These are phyloP conservation scores for Neolamprologus toae DNA, from an alignment of 2,113 vertebrate species.

Conservation along the genomic window DNA sequence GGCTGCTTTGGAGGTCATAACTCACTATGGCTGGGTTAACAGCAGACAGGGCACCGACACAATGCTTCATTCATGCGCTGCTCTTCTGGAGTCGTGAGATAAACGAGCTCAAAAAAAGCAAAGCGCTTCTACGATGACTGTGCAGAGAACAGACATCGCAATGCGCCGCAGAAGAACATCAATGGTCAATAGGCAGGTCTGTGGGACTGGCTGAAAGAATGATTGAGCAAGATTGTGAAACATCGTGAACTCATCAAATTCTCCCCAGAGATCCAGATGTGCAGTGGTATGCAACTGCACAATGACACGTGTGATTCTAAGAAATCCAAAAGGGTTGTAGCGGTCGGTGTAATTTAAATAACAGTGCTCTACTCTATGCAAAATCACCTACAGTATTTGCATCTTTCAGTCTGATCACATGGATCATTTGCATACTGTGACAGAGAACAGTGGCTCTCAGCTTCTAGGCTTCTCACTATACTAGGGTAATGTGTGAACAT, in stretches of 20 bases:
- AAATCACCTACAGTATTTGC: not conserved
- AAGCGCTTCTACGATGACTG: not conserved
- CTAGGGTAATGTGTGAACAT: not conserved
- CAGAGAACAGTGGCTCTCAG: not conserved
- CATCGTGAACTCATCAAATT: not conserved
- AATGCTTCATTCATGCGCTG: not conserved
- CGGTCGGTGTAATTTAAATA: not conserved
- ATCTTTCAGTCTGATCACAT: not conserved
- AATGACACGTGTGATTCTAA: not conserved
- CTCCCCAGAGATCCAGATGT: not conserved
- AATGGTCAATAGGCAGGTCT: not conserved
- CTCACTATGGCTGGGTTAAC: not conserved
- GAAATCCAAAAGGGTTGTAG: not conserved
- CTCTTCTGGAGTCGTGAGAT: not conserved
- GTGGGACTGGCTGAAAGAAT: not conserved
- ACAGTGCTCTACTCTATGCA: not conserved
- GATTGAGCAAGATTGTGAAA: not conserved
- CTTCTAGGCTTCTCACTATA: not conserved
- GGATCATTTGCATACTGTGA: not conserved
- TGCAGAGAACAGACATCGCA: not conserved
- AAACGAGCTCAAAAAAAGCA: not conserved
- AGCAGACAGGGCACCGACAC: not conserved
- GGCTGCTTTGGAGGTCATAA: not conserved
- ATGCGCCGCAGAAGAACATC: not conserved
- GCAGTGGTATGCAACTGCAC: not conserved